These are phyloP conservation scores for Oncorhynchus nerka DNA, from an alignment of 2,113 vertebrate genomes.

Conservation along the genomic window DNA sequence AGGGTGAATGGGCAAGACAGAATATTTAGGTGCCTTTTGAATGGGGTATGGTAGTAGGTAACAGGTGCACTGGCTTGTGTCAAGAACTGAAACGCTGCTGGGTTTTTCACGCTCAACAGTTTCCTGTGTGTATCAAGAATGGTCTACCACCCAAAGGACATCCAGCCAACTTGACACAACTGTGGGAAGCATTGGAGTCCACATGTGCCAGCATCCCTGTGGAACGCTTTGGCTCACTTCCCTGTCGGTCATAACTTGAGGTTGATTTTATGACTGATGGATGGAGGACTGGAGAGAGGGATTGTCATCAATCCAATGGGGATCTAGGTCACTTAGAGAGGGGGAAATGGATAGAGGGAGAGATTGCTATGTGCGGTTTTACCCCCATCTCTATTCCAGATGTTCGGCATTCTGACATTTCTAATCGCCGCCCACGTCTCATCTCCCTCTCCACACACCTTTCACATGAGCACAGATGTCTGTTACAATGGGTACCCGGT, in stretches of 20 bases:
- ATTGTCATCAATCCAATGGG: neutral
- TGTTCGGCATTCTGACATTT: neutral
- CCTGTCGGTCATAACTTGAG: neutral
- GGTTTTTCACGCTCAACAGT: too few relatives aligned
- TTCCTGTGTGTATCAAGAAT: too few relatives aligned
- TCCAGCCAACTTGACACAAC: too few relatives aligned
- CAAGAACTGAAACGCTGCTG: too few relatives aligned
- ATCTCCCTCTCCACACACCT: constrained; percentile 51
- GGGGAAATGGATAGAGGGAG: neutral
- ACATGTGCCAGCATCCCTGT: too few relatives aligned
- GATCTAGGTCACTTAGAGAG: neutral
- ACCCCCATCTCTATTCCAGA: constrained; percentile 11
- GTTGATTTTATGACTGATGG: neutral
- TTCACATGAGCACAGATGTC: constrained; percentile 45
- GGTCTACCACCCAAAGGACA: too few relatives aligned
- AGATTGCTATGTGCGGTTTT: neutral
- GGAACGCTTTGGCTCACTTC: neutral
- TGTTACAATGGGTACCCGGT: constrained; percentile 11
- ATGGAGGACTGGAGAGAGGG: neutral
- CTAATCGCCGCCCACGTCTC: constrained; percentile 33
- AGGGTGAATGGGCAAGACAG: too few relatives aligned
- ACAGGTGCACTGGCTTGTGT: too few relatives aligned
- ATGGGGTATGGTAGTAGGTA: too few relatives aligned
- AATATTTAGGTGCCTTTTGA: too few relatives aligned
- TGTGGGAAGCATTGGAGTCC: too few relatives aligned